These are phyloP conservation scores for Coilia nasus DNA, from an alignment of 2,797 vertebrate genomes.

Conservation along the genomic window DNA sequence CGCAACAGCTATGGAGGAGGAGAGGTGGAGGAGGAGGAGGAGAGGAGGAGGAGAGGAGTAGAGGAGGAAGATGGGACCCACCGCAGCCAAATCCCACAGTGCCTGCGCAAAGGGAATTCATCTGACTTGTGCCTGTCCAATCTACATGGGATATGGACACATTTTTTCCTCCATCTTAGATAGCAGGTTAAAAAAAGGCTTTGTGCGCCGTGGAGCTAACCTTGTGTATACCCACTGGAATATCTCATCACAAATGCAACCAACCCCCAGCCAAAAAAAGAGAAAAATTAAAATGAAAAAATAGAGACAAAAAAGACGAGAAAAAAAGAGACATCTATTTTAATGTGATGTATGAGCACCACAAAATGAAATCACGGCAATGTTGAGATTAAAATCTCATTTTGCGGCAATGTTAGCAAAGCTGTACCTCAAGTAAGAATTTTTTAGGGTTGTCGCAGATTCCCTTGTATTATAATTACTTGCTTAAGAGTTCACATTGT, in stretches of 20 bases:
- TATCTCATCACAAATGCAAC: neutral
- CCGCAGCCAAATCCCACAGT: conserved; percentile 44
- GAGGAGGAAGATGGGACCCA: conserved; percentile 35
- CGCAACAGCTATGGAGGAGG: neutral
- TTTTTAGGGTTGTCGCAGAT: conserved; percentile 68
- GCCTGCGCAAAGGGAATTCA: conserved; percentile 18
- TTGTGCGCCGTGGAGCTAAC: neutral
- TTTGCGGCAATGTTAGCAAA: conserved; percentile 63
- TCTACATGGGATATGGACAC: neutral
- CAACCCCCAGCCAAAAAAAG: neutral
- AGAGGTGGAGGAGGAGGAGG: conserved; percentile 1
- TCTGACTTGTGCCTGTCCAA: neutral
- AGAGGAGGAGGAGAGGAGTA: neutral
- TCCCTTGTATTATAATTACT: conserved; percentile 76
- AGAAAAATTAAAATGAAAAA: neutral
- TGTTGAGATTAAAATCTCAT: conserved; percentile 71
- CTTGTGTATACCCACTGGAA: neutral
- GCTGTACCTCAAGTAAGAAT: conserved; percentile 65
- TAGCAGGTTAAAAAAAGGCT: neutral
- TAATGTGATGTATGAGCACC: conserved; percentile 20
- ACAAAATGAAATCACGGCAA: conserved; percentile 58
- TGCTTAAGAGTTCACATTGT: conserved; percentile 75
- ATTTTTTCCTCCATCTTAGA: neutral
- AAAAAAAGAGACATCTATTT: neutral
- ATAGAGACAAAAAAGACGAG: neutral